Base-by-base conservation (phyloP, 2,113 vertebrate genomes). In the Prunella himalayana region DNA sequence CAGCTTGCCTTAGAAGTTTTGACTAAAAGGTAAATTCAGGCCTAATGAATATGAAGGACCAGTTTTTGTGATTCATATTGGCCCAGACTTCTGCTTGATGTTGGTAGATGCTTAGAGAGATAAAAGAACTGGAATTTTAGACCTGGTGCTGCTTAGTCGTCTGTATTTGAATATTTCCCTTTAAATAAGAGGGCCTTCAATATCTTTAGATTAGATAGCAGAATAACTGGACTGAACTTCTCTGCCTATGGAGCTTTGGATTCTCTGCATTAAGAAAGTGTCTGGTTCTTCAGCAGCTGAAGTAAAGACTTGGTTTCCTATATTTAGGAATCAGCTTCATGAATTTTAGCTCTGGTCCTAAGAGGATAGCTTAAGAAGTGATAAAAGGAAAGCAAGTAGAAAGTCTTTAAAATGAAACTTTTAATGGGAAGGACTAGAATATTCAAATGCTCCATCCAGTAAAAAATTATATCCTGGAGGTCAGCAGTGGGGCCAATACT, bases 301-400 rank as follows among this genome's bases (percentile, higher is more conserved):
- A 83, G 21, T 35, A 50, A 86, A 88, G 73, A 49, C 31, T 71
- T 79, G 33, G 23, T 68, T 92, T 82, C 56, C 49, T 91, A 24
- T 64, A 75, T 72, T 72, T 60, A 86, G 25, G 66, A 80, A 90
- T 63, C 49, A 61, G 28, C 19, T 86, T 89, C 33, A 68, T 53
- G 70, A 92, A 45, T 63, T 91, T 86, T 71, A 72, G n/a, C 50
- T 94, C 69, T 82, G 37, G 76, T 90, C 42, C 54, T 53, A 84
- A 85, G 45, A 16, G n/a, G 61, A 53, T 65, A 49, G 11, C 19
- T 91, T 86, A 78, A 86, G 87, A 80, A 15, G 30, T 1, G 12
- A 86, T 84, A 50, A 92, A 84, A 78, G 6, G 33, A 76, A 90
- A 90, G 33, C 21, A 65, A 78, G 56, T 41, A 80, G 14, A 20